Evolutionary conservation across 2,797 vertebrate genomes (phyloP), one percentile per base, ranked within the genome.

Genomic region (Hoplostethus atlanticus): DNA sequence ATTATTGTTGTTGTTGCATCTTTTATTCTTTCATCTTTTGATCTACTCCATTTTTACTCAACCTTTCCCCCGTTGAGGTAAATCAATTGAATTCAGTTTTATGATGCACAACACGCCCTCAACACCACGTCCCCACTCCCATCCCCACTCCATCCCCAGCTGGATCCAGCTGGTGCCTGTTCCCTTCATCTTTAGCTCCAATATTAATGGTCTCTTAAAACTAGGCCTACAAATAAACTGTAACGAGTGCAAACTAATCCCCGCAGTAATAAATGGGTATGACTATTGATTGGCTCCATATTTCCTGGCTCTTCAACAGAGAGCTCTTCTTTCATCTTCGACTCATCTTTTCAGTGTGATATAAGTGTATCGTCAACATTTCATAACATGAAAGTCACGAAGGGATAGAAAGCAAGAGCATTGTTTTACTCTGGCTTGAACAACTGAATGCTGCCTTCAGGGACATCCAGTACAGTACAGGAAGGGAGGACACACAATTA

Each of bases 201-300:
- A 82, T 89, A 91, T 92, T 90, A 89, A 90, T 81, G 79, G 68
- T 48, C 81, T 80, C 73, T 2, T 92, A 88, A 91, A 90, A 69
- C 48, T 17, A 56, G 81, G 58, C 62, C 68, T 3, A 68, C 66
- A 83, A 73, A 86, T 64, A 54, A 55, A 61, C 59, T 56, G 58
- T 89, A 85, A 90, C 83, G 68, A 76, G 51, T 66, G 55, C 47
- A 82, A 74, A 78, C 80, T 64, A 25, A 61, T 77, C 66, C 61
- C 58, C 59, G 58, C 10, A 4, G 64, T 76, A 79, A 85, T 83
- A 81, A 73, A 87, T 71, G 67, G 68, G 69, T 48, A 64, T 38
- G 47, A 16, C 6, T 8, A 6, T 71, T 81, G 73, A 80, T 67
- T 74, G 68, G 64, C 75, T 85, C 79, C 75, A 86, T 63, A 74